Evolutionary conservation across 2,888 invertebrate genomes (phyloP), one percentile per base, ranked within the genome.

Genomic region (Timema cristinae): DNA sequence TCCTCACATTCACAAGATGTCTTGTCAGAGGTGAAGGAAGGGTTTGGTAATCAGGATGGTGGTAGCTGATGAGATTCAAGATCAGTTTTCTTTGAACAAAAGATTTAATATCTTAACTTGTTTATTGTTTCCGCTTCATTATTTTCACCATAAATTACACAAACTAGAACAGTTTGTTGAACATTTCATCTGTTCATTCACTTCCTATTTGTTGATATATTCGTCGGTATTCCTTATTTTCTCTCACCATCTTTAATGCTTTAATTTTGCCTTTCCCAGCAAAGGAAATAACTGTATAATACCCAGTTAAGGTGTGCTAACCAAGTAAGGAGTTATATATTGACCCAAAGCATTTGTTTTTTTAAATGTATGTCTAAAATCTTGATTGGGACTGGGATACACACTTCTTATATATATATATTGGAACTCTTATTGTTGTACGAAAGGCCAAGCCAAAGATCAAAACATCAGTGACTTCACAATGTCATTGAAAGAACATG

Each of bases 211-310:
- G 59, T 32, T 59, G 13, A n/a, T 13, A 59, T 59, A 59, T 59
- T 59, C 32, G 8, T 4, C n/a, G 9, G n/a, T 59, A 32, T 32
- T 59, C 13, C 7, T 11, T 59, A 32, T 8, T 59, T 8, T 1
- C 59, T 59, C 59, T 59, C 8, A n/a, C 59, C 59, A 59, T 59
- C 32, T n/a, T 59, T 32, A 59, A n/a, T 59, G 9, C 59, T n/a
- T 32, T 7, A n/a, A 59, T 13, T 59, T 59, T 0, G 59, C 59
- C 9, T 59, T 59, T 59, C 2, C 15, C 59, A 59, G 59, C 59
- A 59, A 59, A 59, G 59, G 59, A 0, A 13, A 13, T 59, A 15
- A 59, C 59, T n/a, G 59, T 59, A 59, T 59, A 13, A 59, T n/a
- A 59, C 59, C 8, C 13, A 16, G 59, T 59, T 13, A 59, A 59